Conservation (phyloP, 2,113 vertebrate species). For the Pelodiscus sinensis region DNA sequence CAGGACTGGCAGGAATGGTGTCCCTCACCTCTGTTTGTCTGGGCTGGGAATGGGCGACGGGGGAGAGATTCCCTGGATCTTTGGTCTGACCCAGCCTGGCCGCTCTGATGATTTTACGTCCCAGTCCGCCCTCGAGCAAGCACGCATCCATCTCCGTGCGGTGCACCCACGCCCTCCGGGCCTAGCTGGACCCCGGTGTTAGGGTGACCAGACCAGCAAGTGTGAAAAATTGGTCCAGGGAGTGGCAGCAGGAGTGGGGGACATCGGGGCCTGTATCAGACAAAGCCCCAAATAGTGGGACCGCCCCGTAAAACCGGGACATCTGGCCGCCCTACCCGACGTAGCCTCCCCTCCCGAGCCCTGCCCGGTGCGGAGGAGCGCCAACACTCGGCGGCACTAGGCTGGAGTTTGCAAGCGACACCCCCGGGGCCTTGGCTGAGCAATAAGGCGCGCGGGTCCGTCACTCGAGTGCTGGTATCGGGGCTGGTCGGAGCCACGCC, state of each 20-base stretch:
- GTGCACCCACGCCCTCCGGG: neutral
- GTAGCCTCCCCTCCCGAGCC: neutral
- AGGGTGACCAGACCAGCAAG: neutral
- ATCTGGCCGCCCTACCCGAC: too few species aligned
- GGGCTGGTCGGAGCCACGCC: neutral
- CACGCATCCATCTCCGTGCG: neutral
- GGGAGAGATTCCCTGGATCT: too few species aligned
- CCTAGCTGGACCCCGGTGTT: neutral
- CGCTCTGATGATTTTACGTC: too few species aligned
- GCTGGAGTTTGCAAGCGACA: neutral
- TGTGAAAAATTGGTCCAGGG: neutral
- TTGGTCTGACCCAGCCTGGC: too few species aligned
- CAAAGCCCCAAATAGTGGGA: neutral
- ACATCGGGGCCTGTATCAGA: neutral
- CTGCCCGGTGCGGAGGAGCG: neutral
- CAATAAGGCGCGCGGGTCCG: neutral
- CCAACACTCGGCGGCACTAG: neutral
- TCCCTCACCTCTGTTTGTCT: too few species aligned
- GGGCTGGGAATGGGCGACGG: too few species aligned
- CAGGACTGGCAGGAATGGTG: too few species aligned
- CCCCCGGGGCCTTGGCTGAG: neutral
- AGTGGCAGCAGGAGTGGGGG: neutral
- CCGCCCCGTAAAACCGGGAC: too few species aligned
- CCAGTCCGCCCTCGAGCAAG: neutral
- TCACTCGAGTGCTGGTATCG: neutral